A percentile compares a stretch with the other conserved stretches of the same genome.
phyloP scores from a whole-genome alignment of 37 sponge, comb jelly and placozoan genomes.

The Ianthella basta region DNA sequence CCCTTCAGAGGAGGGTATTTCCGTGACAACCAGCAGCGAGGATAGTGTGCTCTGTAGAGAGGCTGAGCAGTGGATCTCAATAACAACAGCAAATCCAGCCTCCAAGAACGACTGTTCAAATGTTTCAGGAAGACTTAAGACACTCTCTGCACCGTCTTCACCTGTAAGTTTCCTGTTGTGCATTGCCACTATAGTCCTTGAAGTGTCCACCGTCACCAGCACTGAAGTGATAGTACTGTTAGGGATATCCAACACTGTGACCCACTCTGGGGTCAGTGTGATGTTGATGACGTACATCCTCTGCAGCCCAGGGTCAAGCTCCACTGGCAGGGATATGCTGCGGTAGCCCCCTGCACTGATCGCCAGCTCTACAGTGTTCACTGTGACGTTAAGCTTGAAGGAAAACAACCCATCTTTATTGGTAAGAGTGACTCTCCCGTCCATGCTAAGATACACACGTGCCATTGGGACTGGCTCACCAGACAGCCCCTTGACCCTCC shows the following conservation, averaged over 20 bases:
- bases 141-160: no score
- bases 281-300: background rate
- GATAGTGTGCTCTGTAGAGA: no score
- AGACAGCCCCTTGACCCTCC: background rate
- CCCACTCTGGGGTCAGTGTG: background rate
- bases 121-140: no score
- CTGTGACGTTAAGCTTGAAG: background rate
- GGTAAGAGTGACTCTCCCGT: background rate
- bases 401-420: conserved; percentile 2
- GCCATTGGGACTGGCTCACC: conserved; percentile 3
- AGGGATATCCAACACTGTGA: background rate
- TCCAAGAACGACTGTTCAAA: no score
- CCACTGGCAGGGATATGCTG: background rate
- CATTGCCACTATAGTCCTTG: no score
- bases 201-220: no score
- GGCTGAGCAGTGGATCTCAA: no score
- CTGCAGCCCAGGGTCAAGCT: conserved; percentile 1
- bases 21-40: no score
- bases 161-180: no score
- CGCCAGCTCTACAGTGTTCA: background rate
- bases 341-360: background rate
- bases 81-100: no score
- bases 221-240: background rate
- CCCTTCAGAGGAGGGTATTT: no score
- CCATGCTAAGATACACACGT: background rate